Percentiles rank a stretch among this genome's conserved stretches.
Conservation (phyloP, 2,113 vertebrate species). For the Microcebus murinus region DNA sequence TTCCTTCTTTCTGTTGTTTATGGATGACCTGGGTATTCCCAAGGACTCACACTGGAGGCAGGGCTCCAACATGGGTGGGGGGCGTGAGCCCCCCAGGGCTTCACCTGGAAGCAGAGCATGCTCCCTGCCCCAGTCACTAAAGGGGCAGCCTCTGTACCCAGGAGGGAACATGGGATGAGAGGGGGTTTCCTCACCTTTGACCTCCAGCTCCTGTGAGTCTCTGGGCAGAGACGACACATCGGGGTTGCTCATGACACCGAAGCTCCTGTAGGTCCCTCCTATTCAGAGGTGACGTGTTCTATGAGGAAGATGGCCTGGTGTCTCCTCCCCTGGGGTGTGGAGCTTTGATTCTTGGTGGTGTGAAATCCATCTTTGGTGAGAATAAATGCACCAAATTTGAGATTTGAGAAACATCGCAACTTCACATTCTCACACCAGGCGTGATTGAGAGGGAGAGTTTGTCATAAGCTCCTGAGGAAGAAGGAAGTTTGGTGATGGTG, state of each 20-base stretch:
- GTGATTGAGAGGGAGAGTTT: background rate
- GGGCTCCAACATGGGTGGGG: background rate
- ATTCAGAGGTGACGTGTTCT: background rate
- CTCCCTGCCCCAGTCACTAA: too few species aligned
- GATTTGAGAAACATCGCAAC: background rate
- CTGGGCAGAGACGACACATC: background rate
- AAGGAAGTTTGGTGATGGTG: background rate
- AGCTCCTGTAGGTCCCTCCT: background rate
- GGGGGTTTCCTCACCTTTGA: background rate
- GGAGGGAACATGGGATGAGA: fast-evolving
- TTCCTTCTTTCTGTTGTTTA: background rate
- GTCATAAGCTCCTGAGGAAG: background rate
- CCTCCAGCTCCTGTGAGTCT: background rate
- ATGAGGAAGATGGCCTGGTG: background rate
- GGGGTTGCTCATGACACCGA: fast-evolving
- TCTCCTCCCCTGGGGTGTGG: fast-evolving
- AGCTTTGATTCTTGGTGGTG: background rate
- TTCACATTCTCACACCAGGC: background rate
- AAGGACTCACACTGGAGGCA: background rate
- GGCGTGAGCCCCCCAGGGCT: too few species aligned
- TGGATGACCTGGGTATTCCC: too few species aligned
- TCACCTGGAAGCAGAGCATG: too few species aligned
- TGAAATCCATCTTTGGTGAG: background rate
- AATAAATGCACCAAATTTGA: background rate
- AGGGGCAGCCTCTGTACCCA: fast-evolving